Percentiles rank a stretch among this genome's conserved stretches.
Conservation (phyloP, 1,140 invertebrate species). For the Zelostemma sp. region DNA sequence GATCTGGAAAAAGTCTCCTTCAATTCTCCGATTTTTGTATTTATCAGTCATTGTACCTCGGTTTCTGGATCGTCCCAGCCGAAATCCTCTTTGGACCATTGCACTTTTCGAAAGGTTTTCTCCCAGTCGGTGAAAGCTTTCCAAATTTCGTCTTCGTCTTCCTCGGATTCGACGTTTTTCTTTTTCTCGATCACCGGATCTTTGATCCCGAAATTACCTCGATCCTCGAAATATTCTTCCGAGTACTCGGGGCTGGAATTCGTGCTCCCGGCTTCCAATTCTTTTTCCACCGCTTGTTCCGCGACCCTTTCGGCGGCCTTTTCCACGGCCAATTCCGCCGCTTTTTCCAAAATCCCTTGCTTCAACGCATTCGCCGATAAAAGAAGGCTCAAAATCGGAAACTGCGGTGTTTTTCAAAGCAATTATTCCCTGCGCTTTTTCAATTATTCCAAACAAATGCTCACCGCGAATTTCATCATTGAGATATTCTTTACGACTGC, state of each 20-base stretch:
- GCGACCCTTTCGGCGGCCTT: conserved; percentile 63
- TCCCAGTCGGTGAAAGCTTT: conserved; percentile 39
- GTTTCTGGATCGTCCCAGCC: conserved; percentile 22
- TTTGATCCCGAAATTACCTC: conserved; percentile 23
- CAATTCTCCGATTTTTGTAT: too few relatives aligned
- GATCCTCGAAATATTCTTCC: conserved; percentile 14
- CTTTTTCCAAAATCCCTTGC: conserved; percentile 61
- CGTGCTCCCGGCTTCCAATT: conserved; percentile 58
- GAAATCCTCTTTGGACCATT: conserved; percentile 30
- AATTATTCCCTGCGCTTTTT: not conserved
- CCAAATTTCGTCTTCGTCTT: conserved; percentile 35
- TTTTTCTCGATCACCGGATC: not conserved
- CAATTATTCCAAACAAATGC: conserved; percentile 10
- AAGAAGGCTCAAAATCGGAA: not conserved
- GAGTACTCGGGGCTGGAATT: conserved; percentile 53
- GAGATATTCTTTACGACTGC: conserved; percentile 18
- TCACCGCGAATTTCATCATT: conserved; percentile 43
- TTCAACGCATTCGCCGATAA: conserved; percentile 17
- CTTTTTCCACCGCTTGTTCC: conserved; percentile 64
- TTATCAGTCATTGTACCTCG: too few relatives aligned
- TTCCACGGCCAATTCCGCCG: conserved; percentile 64
- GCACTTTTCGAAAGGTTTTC: conserved; percentile 14
- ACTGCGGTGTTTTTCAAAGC: not conserved
- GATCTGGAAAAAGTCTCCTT: too few relatives aligned
- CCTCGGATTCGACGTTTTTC: conserved; percentile 38